A percentile compares a stretch with the other conserved stretches of the same genome.
Conservation (phyloP, 2,113 vertebrate species). For the Electrona antarctica region DNA sequence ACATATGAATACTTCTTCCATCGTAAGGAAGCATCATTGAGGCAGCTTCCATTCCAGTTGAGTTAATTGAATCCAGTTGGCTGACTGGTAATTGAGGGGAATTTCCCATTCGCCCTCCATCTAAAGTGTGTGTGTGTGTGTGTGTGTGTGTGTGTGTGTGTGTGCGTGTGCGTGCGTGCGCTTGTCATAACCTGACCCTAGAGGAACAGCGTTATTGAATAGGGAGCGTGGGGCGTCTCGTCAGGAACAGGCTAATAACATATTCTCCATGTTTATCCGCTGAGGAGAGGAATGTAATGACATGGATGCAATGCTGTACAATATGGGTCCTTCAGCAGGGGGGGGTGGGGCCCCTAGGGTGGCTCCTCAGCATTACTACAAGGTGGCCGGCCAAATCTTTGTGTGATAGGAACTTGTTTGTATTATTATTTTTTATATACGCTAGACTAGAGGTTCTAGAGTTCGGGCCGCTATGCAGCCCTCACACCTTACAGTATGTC, state of each 20-base stretch:
- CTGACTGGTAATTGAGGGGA: constrained; percentile 38
- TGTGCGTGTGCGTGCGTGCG: neutral
- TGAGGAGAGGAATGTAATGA: constrained; percentile 46
- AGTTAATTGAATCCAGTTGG: constrained; percentile 73
- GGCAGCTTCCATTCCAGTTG: constrained; percentile 46
- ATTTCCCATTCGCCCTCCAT: no score
- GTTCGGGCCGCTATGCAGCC: no score
- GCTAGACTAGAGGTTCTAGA: neutral
- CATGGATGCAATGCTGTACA: constrained; percentile 27
- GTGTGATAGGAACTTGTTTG: neutral
- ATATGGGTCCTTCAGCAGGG: no score
- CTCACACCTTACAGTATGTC: no score
- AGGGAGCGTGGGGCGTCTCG: constrained; percentile 58
- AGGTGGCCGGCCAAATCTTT: no score
- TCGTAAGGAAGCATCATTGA: neutral
- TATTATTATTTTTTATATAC: constrained; percentile 36
- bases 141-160: no score
- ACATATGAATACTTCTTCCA: no score
- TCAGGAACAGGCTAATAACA: constrained; percentile 53
- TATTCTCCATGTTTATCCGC: constrained; percentile 36
- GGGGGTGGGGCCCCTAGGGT: no score
- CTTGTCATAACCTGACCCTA: constrained; percentile 5
- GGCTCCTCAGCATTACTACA: no score
- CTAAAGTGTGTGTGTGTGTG: no score
- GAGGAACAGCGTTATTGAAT: constrained; percentile 64